Percentiles rank a stretch among this genome's conserved stretches.
These are phyloP conservation scores for rat (Rattus norvegicus) DNA, from an alignment of 2,113 vertebrate species.

Conservation along the genomic window GRCr8 NC_086028.1:88149501-88150000, in stretches of 20 bases:
- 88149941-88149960: neutral
- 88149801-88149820: neutral
- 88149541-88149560: neutral
- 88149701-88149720: neutral
- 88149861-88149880: neutral
- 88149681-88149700: neutral
- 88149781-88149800: neutral
- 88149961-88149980: neutral
- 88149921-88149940: neutral
- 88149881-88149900: neutral
- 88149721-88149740: too few species aligned
- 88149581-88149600: neutral
- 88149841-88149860: neutral
- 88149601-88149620: neutral
- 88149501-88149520: neutral
- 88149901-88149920: neutral
- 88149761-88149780: too few species aligned
- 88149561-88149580: neutral
- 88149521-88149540: neutral
- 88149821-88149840: neutral
- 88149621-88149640: neutral
- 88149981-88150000: neutral
- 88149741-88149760: neutral
- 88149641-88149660: neutral
- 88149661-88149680: neutral